Evolutionary conservation across 2,113 vertebrate species (phyloP).

Genomic region (Rhadina sibilatrix): DNA sequence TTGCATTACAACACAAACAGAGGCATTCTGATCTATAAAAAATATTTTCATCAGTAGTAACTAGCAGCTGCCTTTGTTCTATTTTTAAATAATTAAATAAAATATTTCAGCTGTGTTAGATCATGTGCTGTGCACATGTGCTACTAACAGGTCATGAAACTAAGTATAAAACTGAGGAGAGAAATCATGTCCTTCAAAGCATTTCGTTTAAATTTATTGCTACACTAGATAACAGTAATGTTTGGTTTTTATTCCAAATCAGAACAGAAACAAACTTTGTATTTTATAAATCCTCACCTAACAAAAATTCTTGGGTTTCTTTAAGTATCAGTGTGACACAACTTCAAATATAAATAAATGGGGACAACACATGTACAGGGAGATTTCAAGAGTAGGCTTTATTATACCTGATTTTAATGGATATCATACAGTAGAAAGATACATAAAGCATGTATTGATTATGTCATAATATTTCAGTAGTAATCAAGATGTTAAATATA

Average conservation of each 20-base stretch:
- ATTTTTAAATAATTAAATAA: slow-evolving; percentile 55
- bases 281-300: background rate
- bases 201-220: background rate
- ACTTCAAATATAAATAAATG: background rate
- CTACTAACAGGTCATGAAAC: background rate
- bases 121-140: background rate
- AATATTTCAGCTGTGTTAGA: slow-evolving; percentile 18
- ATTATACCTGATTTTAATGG: background rate
- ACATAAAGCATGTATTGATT: background rate
- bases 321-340: background rate
- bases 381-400: background rate
- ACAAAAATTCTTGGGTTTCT: background rate
- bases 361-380: background rate
- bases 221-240: background rate
- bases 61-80: slow-evolving; percentile 49
- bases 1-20: slow-evolving; percentile 53
- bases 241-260: background rate
- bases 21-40: slow-evolving; percentile 24
- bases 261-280: background rate
- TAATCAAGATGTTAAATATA: background rate
- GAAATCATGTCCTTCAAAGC: background rate
- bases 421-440: background rate
- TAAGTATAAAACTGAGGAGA: background rate
- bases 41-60: background rate
- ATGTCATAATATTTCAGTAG: background rate